Evolutionary conservation across 2,888 invertebrate species (phyloP), one percentile per base, ranked within the genome.

Genomic region (Polydrusus cervinus): DNA sequence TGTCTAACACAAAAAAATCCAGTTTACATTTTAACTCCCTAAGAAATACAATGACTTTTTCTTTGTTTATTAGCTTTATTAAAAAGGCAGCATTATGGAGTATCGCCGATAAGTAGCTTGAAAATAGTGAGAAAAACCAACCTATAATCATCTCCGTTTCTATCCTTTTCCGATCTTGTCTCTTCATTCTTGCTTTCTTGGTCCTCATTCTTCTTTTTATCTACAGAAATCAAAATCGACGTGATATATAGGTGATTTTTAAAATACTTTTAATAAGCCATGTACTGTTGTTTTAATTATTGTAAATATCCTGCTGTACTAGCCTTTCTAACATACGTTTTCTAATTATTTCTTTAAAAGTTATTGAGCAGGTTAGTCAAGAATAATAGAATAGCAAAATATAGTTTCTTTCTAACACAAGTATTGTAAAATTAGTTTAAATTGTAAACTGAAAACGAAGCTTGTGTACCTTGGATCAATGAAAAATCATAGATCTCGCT

Each of bases 181-280:
- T 71, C 61, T 47, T 75, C 64, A 30, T 40, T 61, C 66, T 57
- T 76, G 68, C 18, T 64, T 43, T 72, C 68, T 53, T 64, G 64
- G 60, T 45, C 69, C 64, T 60, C 62, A 18, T 45, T 68, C 72
- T 73, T 80, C 78, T 82, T 82, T 79, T 80, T 81, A 82, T 83
- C 83, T 83, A 84, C 76, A 82, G 83, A 81, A 83, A 83, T 82
- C 78, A 80, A 83, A 83, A 83, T 82, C 82, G 82, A 78, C 81
- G 83, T 80, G 80, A 82, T 81, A 79, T 80, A 80, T 77, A 78
- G 79, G 74, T 75, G 75, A 71, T 78, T 68, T 67, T 71, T 53
- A 65, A 71, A 61, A 47, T 66, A 53, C 57, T 51, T 66, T 62
- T 71, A 64, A 65, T 30, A 53, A 67, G 57, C 72, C 72, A 67